phyloP scores from a whole-genome alignment of 2,888 invertebrate species.

The Lypha dubia region DNA sequence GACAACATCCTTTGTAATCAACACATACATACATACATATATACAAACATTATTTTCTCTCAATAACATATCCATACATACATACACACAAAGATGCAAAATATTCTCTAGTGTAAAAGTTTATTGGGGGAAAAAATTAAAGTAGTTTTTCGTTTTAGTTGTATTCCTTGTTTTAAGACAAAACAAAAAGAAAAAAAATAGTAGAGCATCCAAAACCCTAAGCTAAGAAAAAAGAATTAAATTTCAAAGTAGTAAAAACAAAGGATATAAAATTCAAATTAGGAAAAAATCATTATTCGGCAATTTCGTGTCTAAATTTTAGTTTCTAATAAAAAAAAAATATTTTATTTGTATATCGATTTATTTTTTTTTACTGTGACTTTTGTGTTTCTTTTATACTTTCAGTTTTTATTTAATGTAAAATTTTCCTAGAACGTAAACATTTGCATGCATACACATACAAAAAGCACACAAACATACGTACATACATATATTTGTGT shows the following conservation, averaged over 20 bases:
- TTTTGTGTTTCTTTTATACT: constrained; percentile 5
- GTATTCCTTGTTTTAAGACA: constrained; percentile 32
- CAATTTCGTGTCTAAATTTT: constrained; percentile 38
- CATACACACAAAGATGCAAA: constrained; percentile 9
- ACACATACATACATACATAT: neutral
- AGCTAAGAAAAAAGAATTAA: neutral
- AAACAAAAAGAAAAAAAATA: no score
- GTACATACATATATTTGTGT: neutral
- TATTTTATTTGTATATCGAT: neutral
- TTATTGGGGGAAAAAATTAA: constrained; percentile 52
- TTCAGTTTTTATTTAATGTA: constrained; percentile 30
- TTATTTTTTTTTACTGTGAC: neutral
- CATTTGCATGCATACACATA: neutral
- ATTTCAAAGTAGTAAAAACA: neutral
- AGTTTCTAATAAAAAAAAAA: neutral
- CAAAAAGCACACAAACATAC: constrained; percentile 1
- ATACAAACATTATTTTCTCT: constrained; percentile 16
- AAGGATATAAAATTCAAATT: constrained; percentile 34
- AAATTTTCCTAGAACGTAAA: constrained; percentile 1
- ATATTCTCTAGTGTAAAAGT: constrained; percentile 47
- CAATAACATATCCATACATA: neutral
- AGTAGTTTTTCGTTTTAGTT: constrained; percentile 24
- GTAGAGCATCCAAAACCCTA: neutral
- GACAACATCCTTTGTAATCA: neutral
- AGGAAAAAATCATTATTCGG: constrained; percentile 46